Conservation (phyloP, 2,113 vertebrate genomes). For the Hydrochoerus hydrochaeris region DNA sequence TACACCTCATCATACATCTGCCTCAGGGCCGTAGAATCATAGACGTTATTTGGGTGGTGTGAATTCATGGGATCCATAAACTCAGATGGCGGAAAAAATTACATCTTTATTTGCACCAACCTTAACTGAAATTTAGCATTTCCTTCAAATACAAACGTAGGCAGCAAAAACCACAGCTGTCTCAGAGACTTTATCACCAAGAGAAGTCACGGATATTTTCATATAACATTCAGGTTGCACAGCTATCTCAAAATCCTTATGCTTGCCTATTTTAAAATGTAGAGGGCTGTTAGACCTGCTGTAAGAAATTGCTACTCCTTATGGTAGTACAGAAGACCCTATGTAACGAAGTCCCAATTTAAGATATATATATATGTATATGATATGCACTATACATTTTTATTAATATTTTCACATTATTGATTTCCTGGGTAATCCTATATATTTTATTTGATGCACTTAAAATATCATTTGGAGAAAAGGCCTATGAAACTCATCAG, state of each 20-base stretch:
- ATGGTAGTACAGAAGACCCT: neutral
- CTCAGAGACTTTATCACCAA: neutral
- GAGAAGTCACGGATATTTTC: constrained; percentile 41
- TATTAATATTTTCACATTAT: neutral
- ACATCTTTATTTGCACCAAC: constrained; percentile 40
- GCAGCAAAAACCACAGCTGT: constrained; percentile 22
- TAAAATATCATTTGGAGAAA: neutral
- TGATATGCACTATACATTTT: neutral
- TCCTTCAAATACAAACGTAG: constrained; percentile 5
- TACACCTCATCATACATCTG: neutral
- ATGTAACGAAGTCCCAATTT: neutral
- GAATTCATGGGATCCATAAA: neutral
- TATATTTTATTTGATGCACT: neutral
- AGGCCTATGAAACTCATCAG: neutral
- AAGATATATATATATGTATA: no score
- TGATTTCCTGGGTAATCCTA: neutral
- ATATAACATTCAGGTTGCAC: neutral
- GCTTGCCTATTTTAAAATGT: neutral
- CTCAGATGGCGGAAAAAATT: neutral
- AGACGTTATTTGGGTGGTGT: neutral
- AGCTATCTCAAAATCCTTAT: neutral
- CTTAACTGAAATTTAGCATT: constrained; percentile 47
- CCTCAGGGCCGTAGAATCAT: neutral
- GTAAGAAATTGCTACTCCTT: neutral
- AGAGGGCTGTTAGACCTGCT: neutral